Evolutionary conservation across 2,113 vertebrate species (phyloP).

Genomic region (Azemiops feae): DNA sequence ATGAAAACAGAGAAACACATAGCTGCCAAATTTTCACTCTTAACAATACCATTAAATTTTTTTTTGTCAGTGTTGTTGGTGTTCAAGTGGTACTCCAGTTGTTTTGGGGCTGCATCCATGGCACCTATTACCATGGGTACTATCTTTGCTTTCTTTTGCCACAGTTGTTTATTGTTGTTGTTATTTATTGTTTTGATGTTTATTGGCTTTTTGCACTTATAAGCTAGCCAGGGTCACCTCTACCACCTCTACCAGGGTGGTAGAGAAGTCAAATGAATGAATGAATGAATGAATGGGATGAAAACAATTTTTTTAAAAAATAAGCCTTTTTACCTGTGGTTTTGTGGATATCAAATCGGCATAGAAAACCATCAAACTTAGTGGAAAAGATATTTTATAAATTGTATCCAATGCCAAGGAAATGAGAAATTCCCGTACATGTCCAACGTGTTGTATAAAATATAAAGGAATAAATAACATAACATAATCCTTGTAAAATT

Average conservation of each 20-base stretch:
- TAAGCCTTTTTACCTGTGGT: background rate
- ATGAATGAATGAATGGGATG: background rate
- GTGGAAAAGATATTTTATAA: background rate
- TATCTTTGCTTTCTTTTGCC: background rate
- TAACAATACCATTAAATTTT: too few relatives aligned
- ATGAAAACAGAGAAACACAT: too few relatives aligned
- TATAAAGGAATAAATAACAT: background rate
- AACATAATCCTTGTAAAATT: background rate
- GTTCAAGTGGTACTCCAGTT: background rate
- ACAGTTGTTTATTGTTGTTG: background rate
- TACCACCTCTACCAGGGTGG: too few relatives aligned
- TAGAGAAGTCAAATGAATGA: background rate
- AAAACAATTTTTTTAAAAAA: background rate
- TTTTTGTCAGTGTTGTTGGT: background rate
- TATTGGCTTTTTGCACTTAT: background rate
- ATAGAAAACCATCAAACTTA: background rate
- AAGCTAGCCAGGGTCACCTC: background rate
- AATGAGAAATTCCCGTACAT: background rate
- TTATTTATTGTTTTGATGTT: background rate
- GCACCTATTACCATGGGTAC: background rate
- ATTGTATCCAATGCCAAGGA: background rate
- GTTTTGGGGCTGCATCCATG: background rate
- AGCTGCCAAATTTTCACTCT: too few relatives aligned
- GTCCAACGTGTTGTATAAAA: background rate
- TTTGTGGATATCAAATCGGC: background rate